phyloP scores from a whole-genome alignment of 2,797 vertebrate genomes.

The Crenuchus spilurus region DNA sequence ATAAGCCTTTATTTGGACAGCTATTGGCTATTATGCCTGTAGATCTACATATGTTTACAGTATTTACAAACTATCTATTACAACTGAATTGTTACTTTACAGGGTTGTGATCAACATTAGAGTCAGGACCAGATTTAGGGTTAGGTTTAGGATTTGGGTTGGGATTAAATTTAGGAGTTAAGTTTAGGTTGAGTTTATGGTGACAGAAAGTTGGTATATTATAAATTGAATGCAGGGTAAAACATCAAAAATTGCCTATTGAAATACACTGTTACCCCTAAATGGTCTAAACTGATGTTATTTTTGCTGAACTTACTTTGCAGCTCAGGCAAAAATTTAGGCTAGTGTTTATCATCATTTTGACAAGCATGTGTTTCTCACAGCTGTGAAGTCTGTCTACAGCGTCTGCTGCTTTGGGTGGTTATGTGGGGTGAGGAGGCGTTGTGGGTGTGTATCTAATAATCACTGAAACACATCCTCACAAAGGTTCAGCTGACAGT shows the following conservation, averaged over 20 bases:
- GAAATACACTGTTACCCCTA: background rate
- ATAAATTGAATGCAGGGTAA: background rate
- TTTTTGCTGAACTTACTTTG: background rate
- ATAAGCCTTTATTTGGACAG: too few relatives aligned
- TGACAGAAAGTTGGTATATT: too few relatives aligned
- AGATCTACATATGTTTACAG: too few relatives aligned
- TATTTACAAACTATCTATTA: too few relatives aligned
- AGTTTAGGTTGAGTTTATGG: too few relatives aligned
- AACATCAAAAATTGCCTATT: background rate
- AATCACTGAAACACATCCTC: slow-evolving; percentile 7
- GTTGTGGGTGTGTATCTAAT: background rate
- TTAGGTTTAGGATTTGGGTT: too few relatives aligned
- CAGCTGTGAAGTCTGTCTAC: background rate
- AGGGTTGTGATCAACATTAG: too few relatives aligned
- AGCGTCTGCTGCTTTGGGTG: background rate
- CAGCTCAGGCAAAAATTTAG: slow-evolving; percentile 14
- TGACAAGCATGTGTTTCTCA: slow-evolving; percentile 21
- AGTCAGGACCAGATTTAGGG: too few relatives aligned
- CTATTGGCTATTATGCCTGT: too few relatives aligned
- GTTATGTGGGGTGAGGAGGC: background rate
- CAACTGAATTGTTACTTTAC: too few relatives aligned
- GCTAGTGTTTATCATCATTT: slow-evolving; percentile 29
- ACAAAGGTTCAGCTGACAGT: background rate
- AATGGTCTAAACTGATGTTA: background rate
- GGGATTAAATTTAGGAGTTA: too few relatives aligned